Percentiles rank a stretch among this genome's conserved stretches.
phyloP scores from a whole-genome alignment of 2,797 vertebrate species.

The Zenarchopterus dispar region DNA sequence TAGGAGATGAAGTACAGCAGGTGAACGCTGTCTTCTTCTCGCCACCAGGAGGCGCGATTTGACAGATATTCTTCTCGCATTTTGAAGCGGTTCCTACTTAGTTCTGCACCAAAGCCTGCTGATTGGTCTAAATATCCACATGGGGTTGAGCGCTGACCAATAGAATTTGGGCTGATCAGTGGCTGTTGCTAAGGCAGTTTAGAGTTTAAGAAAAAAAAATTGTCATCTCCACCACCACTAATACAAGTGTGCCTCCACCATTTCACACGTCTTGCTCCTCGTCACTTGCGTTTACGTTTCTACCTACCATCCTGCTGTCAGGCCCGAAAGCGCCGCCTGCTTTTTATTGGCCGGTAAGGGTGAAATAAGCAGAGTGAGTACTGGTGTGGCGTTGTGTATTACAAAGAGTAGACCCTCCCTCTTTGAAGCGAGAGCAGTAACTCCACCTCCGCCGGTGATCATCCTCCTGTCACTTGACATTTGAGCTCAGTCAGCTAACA shows the following conservation, averaged over 20 bases:
- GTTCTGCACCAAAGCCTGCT: slow-evolving; percentile 72
- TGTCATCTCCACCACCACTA: slow-evolving; percentile 25
- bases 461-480: slow-evolving; percentile 68
- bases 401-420: slow-evolving; percentile 64
- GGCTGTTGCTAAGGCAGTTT: slow-evolving; percentile 84
- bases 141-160: slow-evolving; percentile 74
- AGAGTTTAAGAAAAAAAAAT: slow-evolving; percentile 27
- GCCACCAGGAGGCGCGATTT: slow-evolving; percentile 59
- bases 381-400: slow-evolving; percentile 45
- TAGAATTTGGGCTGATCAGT: slow-evolving; percentile 57
- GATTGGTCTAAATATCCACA: slow-evolving; percentile 80
- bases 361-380: slow-evolving; percentile 44
- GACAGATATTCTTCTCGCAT: slow-evolving; percentile 3
- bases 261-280: slow-evolving; percentile 42
- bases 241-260: slow-evolving; percentile 44
- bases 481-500: slow-evolving; percentile 63
- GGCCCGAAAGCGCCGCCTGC: slow-evolving; percentile 6
- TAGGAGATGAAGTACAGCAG: no score
- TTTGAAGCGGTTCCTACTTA: slow-evolving; percentile 28
- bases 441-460: slow-evolving; percentile 57
- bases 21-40: not conserved
- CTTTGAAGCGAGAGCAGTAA: slow-evolving; percentile 34
- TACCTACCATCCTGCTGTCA: slow-evolving; percentile 11
- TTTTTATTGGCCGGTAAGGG: slow-evolving; percentile 36
- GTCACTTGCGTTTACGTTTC: slow-evolving; percentile 17